phyloP scores from a whole-genome alignment of 2,888 invertebrate species.

The Lasius platythorax region DNA sequence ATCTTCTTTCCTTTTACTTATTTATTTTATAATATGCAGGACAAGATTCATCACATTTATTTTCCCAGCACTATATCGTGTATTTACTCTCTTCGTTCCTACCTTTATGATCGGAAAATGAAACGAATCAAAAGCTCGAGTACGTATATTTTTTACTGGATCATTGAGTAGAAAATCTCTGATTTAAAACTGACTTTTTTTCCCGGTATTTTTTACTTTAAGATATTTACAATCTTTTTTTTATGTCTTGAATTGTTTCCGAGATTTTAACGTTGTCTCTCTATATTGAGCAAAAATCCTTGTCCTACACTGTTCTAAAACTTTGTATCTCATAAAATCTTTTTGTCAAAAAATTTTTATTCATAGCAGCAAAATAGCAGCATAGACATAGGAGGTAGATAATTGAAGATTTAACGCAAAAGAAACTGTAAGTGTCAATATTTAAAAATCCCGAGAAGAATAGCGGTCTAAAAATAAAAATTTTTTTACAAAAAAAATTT shows the following conservation, averaged over 20 bases:
- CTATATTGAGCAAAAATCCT: not conserved
- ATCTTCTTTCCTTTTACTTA: slow-evolving; percentile 1
- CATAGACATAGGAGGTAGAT: too few relatives aligned
- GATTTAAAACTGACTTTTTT: not conserved
- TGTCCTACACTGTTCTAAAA: not conserved
- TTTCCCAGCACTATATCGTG: not conserved
- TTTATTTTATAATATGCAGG: slow-evolving; percentile 1
- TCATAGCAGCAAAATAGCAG: not conserved
- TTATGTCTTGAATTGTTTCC: not conserved
- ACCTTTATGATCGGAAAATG: not conserved
- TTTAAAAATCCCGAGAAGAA: too few relatives aligned
- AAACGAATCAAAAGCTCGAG: not conserved
- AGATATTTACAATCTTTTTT: not conserved
- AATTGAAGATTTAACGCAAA: too few relatives aligned
- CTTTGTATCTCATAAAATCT: not conserved
- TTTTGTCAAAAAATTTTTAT: not conserved
- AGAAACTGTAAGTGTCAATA: too few relatives aligned
- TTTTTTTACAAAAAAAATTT: not conserved
- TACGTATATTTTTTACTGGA: not conserved
- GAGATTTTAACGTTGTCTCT: not conserved
- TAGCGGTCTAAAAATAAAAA: too few relatives aligned
- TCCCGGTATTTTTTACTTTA: not conserved
- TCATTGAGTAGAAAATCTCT: not conserved
- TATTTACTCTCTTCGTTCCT: not conserved
- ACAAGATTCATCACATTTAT: slow-evolving; percentile 2